Evolutionary conservation across 2,797 vertebrate genomes (phyloP).

Genomic region (Ceryle rudis): DNA sequence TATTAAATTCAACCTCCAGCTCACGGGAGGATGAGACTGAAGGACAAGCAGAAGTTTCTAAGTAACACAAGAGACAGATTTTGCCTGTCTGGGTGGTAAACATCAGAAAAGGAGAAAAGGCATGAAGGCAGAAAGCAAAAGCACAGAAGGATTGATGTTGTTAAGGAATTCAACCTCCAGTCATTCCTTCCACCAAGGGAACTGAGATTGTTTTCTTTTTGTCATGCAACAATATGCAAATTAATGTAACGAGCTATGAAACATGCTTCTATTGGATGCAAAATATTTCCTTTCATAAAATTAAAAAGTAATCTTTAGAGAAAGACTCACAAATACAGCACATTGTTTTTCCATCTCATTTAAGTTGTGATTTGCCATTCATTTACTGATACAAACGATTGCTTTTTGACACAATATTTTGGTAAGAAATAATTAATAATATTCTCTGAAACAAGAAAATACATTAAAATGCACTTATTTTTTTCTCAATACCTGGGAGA

Average conservation of each 20-base stretch:
- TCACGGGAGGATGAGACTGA: neutral
- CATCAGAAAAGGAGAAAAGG: neutral
- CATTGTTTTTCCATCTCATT: conserved; percentile 63
- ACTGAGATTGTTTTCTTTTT: conserved; percentile 39
- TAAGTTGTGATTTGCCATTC: conserved; percentile 47
- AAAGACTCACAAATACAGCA: conserved; percentile 33
- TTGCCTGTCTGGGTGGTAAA: neutral
- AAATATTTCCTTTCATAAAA: conserved; percentile 53
- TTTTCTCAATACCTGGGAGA: conserved; percentile 27
- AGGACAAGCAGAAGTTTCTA: neutral
- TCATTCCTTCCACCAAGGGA: conserved; percentile 31
- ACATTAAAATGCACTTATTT: conserved; percentile 46
- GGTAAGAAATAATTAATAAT: conserved; percentile 63
- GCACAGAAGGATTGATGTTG: neutral
- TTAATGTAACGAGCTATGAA: conserved; percentile 51
- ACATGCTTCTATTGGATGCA: conserved; percentile 21
- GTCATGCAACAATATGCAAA: conserved; percentile 45
- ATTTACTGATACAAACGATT: conserved; percentile 51
- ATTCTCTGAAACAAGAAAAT: conserved; percentile 64
- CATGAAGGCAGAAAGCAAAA: neutral
- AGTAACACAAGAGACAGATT: neutral
- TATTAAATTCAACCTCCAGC: neutral
- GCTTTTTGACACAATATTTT: conserved; percentile 50
- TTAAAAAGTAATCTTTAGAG: conserved; percentile 51
- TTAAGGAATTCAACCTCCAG: neutral